These are phyloP conservation scores for Acleris emargana DNA, from an alignment of 2,888 invertebrate genomes.

Conservation along the genomic window DNA sequence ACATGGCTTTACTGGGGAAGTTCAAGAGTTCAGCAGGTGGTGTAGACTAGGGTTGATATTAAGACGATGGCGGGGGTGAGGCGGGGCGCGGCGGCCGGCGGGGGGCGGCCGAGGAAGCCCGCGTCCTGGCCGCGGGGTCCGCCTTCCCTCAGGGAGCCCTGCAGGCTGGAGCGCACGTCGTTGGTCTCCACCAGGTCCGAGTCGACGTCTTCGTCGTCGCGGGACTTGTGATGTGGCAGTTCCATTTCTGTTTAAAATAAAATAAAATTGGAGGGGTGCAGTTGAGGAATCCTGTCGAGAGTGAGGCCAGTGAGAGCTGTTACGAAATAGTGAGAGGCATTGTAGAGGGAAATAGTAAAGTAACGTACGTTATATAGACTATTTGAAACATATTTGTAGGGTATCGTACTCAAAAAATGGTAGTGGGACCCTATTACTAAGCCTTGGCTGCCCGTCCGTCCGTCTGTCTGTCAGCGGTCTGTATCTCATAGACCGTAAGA, in stretches of 20 bases:
- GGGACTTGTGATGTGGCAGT: conserved; percentile 81
- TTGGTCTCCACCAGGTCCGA: conserved; percentile 72
- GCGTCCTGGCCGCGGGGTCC: conserved; percentile 77
- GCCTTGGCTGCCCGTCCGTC: too few species aligned
- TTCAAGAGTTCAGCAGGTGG: conserved; percentile 72
- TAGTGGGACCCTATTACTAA: too few species aligned
- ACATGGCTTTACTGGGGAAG: conserved; percentile 62
- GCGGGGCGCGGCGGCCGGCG: conserved; percentile 51
- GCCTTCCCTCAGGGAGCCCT: conserved; percentile 86
- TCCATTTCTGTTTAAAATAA: conserved; percentile 86
- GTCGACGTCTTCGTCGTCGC: conserved; percentile 73
- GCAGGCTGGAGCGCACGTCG: conserved; percentile 85
- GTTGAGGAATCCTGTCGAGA: too few species aligned
- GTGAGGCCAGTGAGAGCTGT: too few species aligned
- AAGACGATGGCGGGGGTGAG: conserved; percentile 61
- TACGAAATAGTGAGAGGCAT: too few species aligned
- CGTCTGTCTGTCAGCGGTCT: too few species aligned
- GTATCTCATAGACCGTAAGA: too few species aligned
- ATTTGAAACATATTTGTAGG: too few species aligned
- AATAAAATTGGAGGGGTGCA: background rate
- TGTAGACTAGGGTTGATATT: conserved; percentile 65
- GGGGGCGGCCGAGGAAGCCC: conserved; percentile 68
- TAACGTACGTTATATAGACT: too few species aligned
- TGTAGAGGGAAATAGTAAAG: too few species aligned
- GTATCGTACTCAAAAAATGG: too few species aligned